phyloP scores from a whole-genome alignment of 1,140 invertebrate genomes.

The Cyrtorhinus lividipennis region DNA sequence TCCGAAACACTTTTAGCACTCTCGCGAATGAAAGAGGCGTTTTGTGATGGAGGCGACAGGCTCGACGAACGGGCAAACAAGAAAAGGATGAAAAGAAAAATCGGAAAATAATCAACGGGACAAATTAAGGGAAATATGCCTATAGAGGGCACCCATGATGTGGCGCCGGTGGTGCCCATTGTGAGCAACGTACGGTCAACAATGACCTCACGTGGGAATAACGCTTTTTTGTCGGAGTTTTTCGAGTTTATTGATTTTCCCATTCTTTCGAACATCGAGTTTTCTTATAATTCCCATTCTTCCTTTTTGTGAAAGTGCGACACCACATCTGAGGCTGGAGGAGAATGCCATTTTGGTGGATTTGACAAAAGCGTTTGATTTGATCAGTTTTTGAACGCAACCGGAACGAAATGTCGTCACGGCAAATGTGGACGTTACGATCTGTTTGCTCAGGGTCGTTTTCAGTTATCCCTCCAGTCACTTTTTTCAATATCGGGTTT shows the following conservation, averaged over 20 bases:
- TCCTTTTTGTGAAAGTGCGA: neutral
- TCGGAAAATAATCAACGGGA: neutral
- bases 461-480: neutral
- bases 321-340: no score
- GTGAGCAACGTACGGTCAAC: no score
- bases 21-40: no score
- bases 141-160: neutral
- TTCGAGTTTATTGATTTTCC: neutral
- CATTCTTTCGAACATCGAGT: neutral
- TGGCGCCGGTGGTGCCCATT: neutral
- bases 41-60: no score
- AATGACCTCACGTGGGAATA: neutral
- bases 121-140: neutral
- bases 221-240: no score
- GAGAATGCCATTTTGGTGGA: no score
- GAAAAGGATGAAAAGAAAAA: no score
- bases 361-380: neutral
- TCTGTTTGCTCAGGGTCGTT: neutral
- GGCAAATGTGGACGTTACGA: neutral
- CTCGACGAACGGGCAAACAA: no score
- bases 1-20: no score
- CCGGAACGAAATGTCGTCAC: neutral
- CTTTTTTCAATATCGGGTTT: neutral
- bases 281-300: neutral
- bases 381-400: neutral